These are phyloP conservation scores for Neostethus bicornis DNA, from an alignment of 2,797 vertebrate genomes.

Conservation along the genomic window DNA sequence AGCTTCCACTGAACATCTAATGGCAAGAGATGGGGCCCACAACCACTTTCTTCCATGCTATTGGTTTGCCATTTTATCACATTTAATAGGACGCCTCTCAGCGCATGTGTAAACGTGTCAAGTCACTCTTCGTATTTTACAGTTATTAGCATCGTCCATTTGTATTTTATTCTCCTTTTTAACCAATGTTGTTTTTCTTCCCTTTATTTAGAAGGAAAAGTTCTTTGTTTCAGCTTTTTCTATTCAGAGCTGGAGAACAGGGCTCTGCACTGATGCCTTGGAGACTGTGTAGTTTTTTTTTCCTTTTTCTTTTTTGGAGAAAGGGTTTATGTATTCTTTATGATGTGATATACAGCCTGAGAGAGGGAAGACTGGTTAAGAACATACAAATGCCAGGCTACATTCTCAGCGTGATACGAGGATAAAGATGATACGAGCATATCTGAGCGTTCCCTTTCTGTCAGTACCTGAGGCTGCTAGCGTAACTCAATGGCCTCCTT, in stretches of 20 bases:
- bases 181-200: conserved; percentile 64
- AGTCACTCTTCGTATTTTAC: conserved; percentile 76
- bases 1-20: conserved; percentile 90
- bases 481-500: conserved; percentile 44
- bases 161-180: conserved; percentile 37
- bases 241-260: conserved; percentile 73
- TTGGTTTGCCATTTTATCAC: conserved; percentile 75
- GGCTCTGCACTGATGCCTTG: conserved; percentile 71
- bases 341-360: conserved; percentile 80
- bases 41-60: conserved; percentile 76
- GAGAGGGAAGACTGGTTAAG: conserved; percentile 77
- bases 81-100: conserved; percentile 78
- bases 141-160: conserved; percentile 75
- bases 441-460: conserved; percentile 65
- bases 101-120: conserved; percentile 80
- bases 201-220: conserved; percentile 69
- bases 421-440: conserved; percentile 73
- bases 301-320: conserved; percentile 47
- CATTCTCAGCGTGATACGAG: conserved; percentile 72
- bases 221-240: conserved; percentile 75
- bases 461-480: conserved; percentile 65
- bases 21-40: conserved; percentile 85
- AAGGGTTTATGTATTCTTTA: conserved; percentile 80
- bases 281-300: conserved; percentile 60
- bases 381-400: conserved; percentile 77